Conservation (phyloP, 2,113 vertebrate species). For the Tyto alba region DNA sequence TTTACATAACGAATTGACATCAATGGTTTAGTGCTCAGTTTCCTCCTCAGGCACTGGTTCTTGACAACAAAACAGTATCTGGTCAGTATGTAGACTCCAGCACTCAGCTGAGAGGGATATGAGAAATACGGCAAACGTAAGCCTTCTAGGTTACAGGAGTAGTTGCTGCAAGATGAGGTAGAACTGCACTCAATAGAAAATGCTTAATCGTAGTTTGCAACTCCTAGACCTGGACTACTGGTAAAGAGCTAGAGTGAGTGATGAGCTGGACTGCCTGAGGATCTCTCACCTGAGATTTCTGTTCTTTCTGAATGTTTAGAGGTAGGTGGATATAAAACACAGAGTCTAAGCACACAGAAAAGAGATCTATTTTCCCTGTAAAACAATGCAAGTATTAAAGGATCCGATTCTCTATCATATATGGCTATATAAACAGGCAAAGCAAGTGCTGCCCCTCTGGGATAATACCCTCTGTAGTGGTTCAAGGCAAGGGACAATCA, state of each 20-base stretch:
- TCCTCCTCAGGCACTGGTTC: background rate
- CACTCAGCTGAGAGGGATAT: background rate
- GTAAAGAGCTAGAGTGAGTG: fast-evolving
- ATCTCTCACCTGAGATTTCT: background rate
- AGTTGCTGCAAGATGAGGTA: background rate
- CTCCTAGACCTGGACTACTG: background rate
- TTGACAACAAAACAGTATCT: background rate
- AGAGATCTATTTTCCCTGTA: background rate
- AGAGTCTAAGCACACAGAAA: background rate
- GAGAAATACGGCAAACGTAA: background rate
- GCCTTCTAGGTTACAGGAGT: background rate
- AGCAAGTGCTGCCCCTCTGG: background rate
- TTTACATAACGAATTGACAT: background rate
- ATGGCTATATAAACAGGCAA: background rate
- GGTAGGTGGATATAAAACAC: background rate
- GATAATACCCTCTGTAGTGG: too few species aligned
- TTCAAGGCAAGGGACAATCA: background rate
- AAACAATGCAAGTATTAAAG: background rate
- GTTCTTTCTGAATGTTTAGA: background rate
- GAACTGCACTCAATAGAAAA: background rate
- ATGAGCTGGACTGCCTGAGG: background rate
- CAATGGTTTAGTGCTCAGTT: background rate
- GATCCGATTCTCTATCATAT: fast-evolving
- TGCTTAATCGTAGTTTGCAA: fast-evolving
- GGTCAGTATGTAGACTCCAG: background rate